Conservation (phyloP, 2,113 vertebrate species). For the Cepphus grylle region DNA sequence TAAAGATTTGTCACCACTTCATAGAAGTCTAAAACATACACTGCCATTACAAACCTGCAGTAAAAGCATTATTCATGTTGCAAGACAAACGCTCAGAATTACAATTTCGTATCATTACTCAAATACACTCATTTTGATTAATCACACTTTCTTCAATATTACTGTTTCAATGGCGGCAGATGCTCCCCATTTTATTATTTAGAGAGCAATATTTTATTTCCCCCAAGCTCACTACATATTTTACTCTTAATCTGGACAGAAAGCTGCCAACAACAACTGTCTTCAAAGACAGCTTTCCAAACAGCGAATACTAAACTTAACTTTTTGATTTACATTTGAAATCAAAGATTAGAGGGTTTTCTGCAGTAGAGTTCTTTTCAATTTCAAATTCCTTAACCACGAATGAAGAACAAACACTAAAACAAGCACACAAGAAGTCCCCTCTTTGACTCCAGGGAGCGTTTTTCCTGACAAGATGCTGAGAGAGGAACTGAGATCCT, state of each 20-base stretch:
- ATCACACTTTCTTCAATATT: neutral
- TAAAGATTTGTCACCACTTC: neutral
- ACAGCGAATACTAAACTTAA: neutral
- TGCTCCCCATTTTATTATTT: neutral
- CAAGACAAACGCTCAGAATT: neutral
- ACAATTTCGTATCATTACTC: neutral
- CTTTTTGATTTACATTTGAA: neutral
- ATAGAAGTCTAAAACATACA: neutral
- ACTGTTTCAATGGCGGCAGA: neutral
- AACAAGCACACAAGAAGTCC: neutral
- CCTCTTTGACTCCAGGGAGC: accelerated
- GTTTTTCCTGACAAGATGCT: neutral
- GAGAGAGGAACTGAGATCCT: neutral
- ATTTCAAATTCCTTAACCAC: neutral
- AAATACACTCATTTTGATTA: neutral
- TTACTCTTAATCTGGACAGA: neutral
- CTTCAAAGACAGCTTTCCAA: neutral
- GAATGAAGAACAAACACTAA: neutral
- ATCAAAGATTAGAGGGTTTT: neutral
- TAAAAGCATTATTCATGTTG: neutral
- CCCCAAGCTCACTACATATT: neutral
- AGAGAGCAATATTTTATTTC: neutral
- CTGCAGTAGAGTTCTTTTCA: neutral
- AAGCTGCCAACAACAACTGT: neutral
- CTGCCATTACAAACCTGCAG: neutral